Evolutionary conservation across 2,888 invertebrate species (phyloP).

Genomic region (Drosophila lutescens): DNA sequence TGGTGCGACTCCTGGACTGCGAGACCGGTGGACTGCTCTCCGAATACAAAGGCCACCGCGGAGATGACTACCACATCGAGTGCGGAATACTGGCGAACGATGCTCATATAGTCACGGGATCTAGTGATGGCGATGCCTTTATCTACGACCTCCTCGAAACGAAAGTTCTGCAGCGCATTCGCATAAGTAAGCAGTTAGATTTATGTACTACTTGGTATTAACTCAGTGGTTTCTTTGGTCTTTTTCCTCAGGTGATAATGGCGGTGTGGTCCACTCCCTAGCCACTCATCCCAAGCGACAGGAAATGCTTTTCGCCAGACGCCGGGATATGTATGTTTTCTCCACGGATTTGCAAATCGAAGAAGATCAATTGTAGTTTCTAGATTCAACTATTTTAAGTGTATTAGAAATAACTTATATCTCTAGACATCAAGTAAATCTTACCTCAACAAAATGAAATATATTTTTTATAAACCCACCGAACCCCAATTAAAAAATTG

Average conservation of each 20-base stretch:
- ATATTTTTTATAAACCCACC: neutral
- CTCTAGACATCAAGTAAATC: too few species aligned
- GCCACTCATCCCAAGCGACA: conserved; percentile 89
- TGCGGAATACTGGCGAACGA: conserved; percentile 93
- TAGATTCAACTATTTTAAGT: neutral
- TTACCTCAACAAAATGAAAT: too few species aligned
- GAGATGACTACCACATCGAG: conserved; percentile 93
- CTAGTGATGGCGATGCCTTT: conserved; percentile 89
- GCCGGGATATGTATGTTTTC: conserved; percentile 82
- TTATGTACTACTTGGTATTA: too few species aligned
- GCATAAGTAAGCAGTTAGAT: conserved; percentile 67
- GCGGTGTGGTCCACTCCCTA: conserved; percentile 90
- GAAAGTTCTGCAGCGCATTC: conserved; percentile 85
- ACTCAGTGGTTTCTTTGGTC: neutral
- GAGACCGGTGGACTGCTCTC: conserved; percentile 90
- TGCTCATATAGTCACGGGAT: conserved; percentile 94
- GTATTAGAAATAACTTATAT: too few species aligned
- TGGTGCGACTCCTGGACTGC: conserved; percentile 94
- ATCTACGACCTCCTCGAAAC: conserved; percentile 94
- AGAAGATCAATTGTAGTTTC: conserved; percentile 60
- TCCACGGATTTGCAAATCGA: conserved; percentile 63
- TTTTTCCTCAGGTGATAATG: conserved; percentile 79
- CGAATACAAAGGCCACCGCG: conserved; percentile 93
- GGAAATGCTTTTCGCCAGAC: conserved; percentile 81
- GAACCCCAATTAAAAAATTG: conserved; percentile 9